phyloP scores from a whole-genome alignment of 2,113 vertebrate genomes.

The Chinchilla lanigera region DNA sequence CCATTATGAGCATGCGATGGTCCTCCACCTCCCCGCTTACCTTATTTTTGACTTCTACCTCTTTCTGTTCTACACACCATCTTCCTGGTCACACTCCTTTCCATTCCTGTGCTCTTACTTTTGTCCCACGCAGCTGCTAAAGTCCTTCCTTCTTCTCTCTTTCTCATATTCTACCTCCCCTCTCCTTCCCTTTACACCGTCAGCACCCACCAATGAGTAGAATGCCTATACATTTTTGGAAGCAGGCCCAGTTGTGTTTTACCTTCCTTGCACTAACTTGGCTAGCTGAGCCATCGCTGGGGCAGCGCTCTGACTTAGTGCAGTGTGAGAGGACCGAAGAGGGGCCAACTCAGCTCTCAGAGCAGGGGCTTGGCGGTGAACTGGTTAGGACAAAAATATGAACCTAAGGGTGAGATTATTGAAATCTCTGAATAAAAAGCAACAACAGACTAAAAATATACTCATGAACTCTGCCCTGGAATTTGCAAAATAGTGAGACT shows the following conservation, averaged over 20 bases:
- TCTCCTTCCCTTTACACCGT: not conserved
- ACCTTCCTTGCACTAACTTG: too few species aligned
- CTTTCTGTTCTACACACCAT: not conserved
- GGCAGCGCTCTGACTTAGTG: not conserved
- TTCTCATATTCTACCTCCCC: not conserved
- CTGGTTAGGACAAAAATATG: not conserved
- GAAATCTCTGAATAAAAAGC: not conserved
- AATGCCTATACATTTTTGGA: not conserved
- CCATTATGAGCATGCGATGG: too few species aligned
- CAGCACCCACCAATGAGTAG: not conserved
- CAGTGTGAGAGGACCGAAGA: not conserved
- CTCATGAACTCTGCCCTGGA: slow-evolving; percentile 22
- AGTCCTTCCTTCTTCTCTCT: not conserved
- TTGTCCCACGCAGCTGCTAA: not conserved
- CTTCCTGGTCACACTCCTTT: not conserved
- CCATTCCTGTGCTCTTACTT: not conserved
- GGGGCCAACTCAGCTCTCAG: not conserved
- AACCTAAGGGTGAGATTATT: not conserved
- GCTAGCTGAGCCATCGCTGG: not conserved
- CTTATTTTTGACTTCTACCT: not conserved
- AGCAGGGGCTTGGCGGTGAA: not conserved
- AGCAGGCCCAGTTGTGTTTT: not conserved
- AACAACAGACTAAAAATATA: not conserved
- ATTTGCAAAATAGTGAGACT: slow-evolving; percentile 50
- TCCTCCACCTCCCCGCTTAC: not conserved